These are phyloP conservation scores for Ptyas mucosa DNA, from an alignment of 2,113 vertebrate genomes.

Conservation along the genomic window DNA sequence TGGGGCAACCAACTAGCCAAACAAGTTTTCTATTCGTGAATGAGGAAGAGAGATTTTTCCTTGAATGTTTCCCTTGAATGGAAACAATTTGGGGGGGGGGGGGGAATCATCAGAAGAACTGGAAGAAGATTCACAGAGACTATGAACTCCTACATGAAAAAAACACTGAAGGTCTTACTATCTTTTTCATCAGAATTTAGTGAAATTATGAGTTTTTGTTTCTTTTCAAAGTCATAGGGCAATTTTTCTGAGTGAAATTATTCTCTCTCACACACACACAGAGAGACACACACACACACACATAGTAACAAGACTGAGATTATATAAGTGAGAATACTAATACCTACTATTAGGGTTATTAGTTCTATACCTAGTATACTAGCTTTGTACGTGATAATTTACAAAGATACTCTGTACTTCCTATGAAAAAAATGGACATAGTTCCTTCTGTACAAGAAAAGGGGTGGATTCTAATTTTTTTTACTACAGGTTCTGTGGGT, in stretches of 20 bases:
- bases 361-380: background rate
- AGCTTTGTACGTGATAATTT: background rate
- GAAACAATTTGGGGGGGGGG: fast-evolving
- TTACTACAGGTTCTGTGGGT: no score
- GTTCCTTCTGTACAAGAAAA: background rate
- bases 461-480: no score
- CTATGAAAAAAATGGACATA: background rate
- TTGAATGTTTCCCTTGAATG: background rate
- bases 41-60: background rate
- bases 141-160: background rate
- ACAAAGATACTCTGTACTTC: background rate
- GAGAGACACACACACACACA: background rate
- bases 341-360: background rate
- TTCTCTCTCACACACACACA: background rate
- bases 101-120: background rate
- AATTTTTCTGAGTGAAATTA: background rate
- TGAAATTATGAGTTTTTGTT: background rate
- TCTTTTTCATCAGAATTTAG: background rate
- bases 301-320: background rate
- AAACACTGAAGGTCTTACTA: background rate
- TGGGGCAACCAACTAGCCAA: background rate
- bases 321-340: background rate
- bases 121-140: background rate
- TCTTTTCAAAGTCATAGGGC: background rate
- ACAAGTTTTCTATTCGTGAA: background rate